Evolutionary conservation across 1,140 invertebrate species (phyloP).

Genomic region (Magallana gigas): DNA sequence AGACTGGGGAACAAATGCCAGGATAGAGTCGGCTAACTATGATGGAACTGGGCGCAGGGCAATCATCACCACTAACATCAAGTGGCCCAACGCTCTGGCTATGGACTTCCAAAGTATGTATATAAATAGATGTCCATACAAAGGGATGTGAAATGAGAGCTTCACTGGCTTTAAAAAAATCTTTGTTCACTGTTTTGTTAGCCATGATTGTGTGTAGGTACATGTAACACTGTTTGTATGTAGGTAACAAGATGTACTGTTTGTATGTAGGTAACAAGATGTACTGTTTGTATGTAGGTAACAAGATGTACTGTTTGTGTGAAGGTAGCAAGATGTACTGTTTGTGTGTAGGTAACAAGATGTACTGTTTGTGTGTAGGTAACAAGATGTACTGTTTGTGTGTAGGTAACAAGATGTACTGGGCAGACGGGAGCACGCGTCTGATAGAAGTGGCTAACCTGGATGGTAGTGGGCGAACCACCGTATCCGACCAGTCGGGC

Average conservation of each 20-base stretch:
- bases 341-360: too few species aligned
- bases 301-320: too few species aligned
- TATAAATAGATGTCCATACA: not conserved
- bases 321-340: too few species aligned
- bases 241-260: conserved; percentile 61
- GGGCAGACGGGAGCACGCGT: conserved; percentile 60
- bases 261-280: too few species aligned
- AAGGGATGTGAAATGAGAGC: not conserved
- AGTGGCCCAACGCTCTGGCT: conserved; percentile 66
- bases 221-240: too few species aligned
- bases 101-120: conserved; percentile 63
- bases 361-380: too few species aligned
- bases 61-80: conserved; percentile 70
- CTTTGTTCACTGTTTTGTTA: not conserved
- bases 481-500: conserved; percentile 82
- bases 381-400: too few species aligned
- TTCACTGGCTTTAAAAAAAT: too few species aligned
- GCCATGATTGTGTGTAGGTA: conserved; percentile 47
- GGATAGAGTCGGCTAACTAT: conserved; percentile 97
- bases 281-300: too few species aligned
- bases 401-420: conserved; percentile 60
- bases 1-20: conserved; percentile 98
- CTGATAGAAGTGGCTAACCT: conserved; percentile 73
- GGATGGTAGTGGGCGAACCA: conserved; percentile 67
- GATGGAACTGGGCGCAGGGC: conserved; percentile 84